These are phyloP conservation scores for Ahaetulla prasina DNA, from an alignment of 2,113 vertebrate genomes.

Conservation along the genomic window DNA sequence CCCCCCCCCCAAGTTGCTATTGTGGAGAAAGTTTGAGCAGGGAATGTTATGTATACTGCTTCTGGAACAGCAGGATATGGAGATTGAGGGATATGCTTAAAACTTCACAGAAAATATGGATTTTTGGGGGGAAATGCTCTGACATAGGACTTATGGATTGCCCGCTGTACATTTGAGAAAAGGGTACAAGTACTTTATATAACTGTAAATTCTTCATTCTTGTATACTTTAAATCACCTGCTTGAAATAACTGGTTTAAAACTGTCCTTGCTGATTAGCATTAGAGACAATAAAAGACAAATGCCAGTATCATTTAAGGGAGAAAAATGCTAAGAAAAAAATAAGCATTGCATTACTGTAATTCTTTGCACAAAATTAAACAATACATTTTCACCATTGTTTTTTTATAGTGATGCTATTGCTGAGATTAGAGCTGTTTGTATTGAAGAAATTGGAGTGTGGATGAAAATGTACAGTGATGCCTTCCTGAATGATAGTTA, in stretches of 20 bases:
- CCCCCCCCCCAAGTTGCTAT: neutral
- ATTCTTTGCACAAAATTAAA: neutral
- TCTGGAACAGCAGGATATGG: neutral
- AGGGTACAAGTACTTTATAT: neutral
- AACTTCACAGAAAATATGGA: neutral
- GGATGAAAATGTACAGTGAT: constrained; percentile 99
- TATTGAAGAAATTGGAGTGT: constrained; percentile 98
- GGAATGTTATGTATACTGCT: neutral
- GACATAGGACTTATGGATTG: neutral
- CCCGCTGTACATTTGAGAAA: neutral
- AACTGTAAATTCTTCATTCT: neutral
- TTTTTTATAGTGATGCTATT: constrained; percentile 84
- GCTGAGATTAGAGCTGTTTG: constrained; percentile 98
- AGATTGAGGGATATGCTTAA: neutral
- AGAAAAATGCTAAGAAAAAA: neutral
- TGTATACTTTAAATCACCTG: neutral
- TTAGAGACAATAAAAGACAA: neutral
- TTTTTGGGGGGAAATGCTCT: neutral
- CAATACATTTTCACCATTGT: constrained; percentile 10
- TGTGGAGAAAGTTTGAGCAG: neutral
- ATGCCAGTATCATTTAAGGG: neutral
- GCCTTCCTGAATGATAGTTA: constrained; percentile 98
- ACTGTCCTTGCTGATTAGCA: neutral
- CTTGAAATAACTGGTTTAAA: neutral
- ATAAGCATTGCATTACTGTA: neutral